Evolutionary conservation across 2,113 vertebrate genomes (phyloP), one percentile per base, ranked within the genome.

Genomic region (Donacobius atricapilla): DNA sequence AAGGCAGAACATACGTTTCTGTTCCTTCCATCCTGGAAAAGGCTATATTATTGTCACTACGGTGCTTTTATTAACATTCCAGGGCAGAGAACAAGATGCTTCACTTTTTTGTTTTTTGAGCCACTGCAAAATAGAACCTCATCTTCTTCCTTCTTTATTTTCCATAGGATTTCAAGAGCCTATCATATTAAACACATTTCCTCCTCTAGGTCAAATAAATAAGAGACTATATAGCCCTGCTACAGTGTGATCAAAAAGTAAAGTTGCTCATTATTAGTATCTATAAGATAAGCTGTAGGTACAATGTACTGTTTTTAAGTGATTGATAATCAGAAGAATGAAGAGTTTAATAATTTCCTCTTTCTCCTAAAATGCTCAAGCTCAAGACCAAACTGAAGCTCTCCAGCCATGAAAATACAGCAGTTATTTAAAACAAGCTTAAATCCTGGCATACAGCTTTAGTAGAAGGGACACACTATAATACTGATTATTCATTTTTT

Each of bases 1-100:
- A 97, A 97, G 90, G 94, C 65, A 93, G 57, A 92, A 72, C 66
- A 80, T 66, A 91, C 7, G 4, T 79, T 96, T 83, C 80, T 89
- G 42, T 56, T 92, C 31, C 40, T 71, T 82, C 65, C 48, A 61
- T 77, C 73, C 77, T 84, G 73, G 45, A 94, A 94, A 89, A 92
- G 63, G 61, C 31, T 87, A 44, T 20, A n/a, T 63, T 93, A 87
- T 72, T 93, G 87, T 93, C 80, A 95, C 71, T 84, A 78, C 57
- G 65, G n/a, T 83, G 76, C 28, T 94, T 94, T 87, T 92, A 87
- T 87, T 79, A 94, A 87, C 64, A 94, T 95, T 85, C 33, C 25
- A 85, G 65, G 11, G 65, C 48, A 93, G 57, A 87, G 48, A 95
- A 94, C 50, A 91, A 91, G 86, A 91, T 84, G 35, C 31, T 71